Evolutionary conservation across 2,888 invertebrate species (phyloP).

Genomic region (Eilema griseolum): DNA sequence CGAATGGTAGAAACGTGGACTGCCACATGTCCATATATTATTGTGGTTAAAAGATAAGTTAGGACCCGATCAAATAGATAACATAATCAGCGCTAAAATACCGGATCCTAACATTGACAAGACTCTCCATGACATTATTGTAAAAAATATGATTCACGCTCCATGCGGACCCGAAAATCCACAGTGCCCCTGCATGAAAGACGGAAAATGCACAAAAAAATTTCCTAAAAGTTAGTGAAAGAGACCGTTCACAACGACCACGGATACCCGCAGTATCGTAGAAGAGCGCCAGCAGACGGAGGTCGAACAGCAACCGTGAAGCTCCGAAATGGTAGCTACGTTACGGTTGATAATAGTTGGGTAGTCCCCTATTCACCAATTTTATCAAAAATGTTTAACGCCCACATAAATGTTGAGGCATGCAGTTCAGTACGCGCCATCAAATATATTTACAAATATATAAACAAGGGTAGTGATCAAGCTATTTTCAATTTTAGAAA

Average conservation of each 20-base stretch:
- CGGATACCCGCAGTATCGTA: conserved; percentile 54
- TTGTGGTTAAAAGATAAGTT: conserved; percentile 40
- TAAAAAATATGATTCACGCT: conserved; percentile 52
- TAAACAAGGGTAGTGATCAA: too few relatives aligned
- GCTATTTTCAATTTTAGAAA: too few relatives aligned
- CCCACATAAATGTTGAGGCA: conserved; percentile 11
- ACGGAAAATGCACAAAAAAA: conserved; percentile 46
- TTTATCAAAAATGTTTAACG: conserved; percentile 37
- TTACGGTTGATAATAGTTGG: conserved; percentile 37
- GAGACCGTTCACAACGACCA: conserved; percentile 48
- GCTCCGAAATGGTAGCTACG: conserved; percentile 19
- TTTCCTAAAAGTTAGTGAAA: conserved; percentile 45
- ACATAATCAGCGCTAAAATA: conserved; percentile 49
- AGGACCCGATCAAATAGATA: conserved; percentile 39
- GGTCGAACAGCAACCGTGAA: conserved; percentile 28
- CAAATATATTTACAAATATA: too few relatives aligned
- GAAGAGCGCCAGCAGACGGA: conserved; percentile 45
- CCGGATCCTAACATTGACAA: conserved; percentile 32
- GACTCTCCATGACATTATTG: conserved; percentile 38
- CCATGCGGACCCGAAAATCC: conserved; percentile 49
- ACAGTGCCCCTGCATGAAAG: conserved; percentile 45
- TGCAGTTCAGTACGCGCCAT: too few relatives aligned
- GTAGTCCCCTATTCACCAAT: conserved; percentile 41
- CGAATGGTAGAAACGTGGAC: conserved; percentile 49
- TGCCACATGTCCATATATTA: conserved; percentile 25